Evolutionary conservation across 1,140 invertebrate genomes (phyloP).

Genomic region (Penaeus chinensis): DNA sequence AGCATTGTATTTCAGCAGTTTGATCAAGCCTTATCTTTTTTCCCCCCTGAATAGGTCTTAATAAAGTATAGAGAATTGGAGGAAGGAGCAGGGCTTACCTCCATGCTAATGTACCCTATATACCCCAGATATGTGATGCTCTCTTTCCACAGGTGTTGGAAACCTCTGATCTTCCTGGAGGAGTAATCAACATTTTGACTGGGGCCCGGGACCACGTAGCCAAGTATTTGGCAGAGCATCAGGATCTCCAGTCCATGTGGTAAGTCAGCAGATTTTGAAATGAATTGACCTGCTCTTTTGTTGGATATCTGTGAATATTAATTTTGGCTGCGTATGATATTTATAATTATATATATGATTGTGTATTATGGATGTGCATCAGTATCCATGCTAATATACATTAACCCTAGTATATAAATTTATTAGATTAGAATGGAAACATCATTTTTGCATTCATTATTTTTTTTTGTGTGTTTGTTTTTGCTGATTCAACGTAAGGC

Average conservation of each 20-base stretch:
- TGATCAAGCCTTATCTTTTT: too few relatives aligned
- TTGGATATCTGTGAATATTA: background rate
- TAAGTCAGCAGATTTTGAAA: constrained; percentile 65
- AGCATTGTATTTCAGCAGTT: too few relatives aligned
- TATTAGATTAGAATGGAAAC: background rate
- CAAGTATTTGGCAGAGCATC: constrained; percentile 69
- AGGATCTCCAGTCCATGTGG: constrained; percentile 70
- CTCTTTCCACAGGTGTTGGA: constrained; percentile 69
- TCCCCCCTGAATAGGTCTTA: too few relatives aligned
- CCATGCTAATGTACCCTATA: too few relatives aligned
- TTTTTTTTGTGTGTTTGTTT: background rate
- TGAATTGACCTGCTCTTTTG: background rate
- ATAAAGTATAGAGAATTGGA: too few relatives aligned
- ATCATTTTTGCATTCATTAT: background rate
- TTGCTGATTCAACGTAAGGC: background rate
- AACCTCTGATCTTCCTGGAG: constrained; percentile 71
- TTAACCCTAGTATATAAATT: too few relatives aligned
- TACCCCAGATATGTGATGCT: too few relatives aligned
- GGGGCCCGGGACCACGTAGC: constrained; percentile 69
- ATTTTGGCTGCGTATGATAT: background rate
- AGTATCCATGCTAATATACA: too few relatives aligned
- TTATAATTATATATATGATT: too few relatives aligned
- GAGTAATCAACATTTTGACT: constrained; percentile 72
- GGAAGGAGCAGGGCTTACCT: background rate
- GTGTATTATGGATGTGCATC: too few relatives aligned